These are phyloP conservation scores for Amblyopsis rosae DNA, from an alignment of 2,113 vertebrate species.

Conservation along the genomic window DNA sequence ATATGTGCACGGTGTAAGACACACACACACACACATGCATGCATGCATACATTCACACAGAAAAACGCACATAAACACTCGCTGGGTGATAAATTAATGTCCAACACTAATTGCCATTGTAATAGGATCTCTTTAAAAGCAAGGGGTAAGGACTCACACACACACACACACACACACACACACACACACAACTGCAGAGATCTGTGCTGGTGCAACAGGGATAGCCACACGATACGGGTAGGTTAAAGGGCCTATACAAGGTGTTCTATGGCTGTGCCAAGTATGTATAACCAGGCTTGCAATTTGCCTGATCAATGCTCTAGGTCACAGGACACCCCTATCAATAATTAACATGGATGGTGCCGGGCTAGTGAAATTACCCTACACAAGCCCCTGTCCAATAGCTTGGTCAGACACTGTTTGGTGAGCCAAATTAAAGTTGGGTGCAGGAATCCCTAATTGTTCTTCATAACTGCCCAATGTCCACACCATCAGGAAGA, in stretches of 20 bases:
- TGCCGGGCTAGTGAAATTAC: conserved; percentile 22
- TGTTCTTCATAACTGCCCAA: too few species aligned
- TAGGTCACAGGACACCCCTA: conserved; percentile 55
- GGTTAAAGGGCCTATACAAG: conserved; percentile 23
- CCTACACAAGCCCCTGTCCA: not conserved
- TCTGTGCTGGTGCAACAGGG: conserved; percentile 7
- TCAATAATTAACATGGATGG: conserved; percentile 62
- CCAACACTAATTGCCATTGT: conserved; percentile 21
- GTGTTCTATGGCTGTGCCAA: not conserved
- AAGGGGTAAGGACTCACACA: not conserved
- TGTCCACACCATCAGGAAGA: too few species aligned
- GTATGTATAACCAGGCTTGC: conserved; percentile 46
- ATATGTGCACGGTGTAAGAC: conserved; percentile 6
- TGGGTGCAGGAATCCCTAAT: too few species aligned
- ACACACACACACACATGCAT: conserved; percentile 1
- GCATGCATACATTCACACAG: not conserved
- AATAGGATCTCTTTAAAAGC: conserved; percentile 40
- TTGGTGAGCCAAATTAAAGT: too few species aligned
- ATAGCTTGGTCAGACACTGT: too few species aligned
- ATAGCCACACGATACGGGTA: conserved; percentile 42
- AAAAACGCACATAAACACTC: conserved; percentile 12
- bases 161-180: not conserved
- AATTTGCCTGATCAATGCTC: conserved; percentile 65
- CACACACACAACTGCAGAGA: not conserved
- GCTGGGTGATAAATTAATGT: conserved; percentile 14